Conservation (phyloP, 2,113 vertebrate genomes). For the Baryphthengus martii region DNA sequence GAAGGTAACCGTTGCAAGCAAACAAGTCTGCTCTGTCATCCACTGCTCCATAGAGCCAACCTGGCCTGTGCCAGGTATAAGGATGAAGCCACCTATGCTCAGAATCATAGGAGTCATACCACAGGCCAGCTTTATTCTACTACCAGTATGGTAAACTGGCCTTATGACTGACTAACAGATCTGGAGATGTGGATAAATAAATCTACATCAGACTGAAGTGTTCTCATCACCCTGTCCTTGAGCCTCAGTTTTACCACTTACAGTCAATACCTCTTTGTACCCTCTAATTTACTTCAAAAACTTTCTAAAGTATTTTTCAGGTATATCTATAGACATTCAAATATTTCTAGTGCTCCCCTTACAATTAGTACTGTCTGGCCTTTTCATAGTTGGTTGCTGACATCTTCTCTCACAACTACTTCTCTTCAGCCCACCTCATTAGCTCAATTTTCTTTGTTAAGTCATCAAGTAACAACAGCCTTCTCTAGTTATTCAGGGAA, state of each 20-base stretch:
- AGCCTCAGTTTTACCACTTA: neutral
- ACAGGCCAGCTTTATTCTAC: neutral
- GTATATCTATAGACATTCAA: neutral
- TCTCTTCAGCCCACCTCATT: neutral
- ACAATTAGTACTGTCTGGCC: neutral
- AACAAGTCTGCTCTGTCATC: neutral
- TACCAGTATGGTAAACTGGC: neutral
- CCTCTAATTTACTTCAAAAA: neutral
- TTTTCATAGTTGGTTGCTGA: neutral
- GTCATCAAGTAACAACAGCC: constrained; percentile 41
- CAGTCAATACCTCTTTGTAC: neutral
- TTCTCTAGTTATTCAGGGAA: constrained; percentile 34
- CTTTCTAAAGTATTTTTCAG: neutral
- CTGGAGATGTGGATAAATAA: neutral
- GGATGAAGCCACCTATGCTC: neutral
- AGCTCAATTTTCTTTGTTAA: constrained; percentile 8
- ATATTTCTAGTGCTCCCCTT: neutral
- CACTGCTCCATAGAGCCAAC: neutral
- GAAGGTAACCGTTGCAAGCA: neutral
- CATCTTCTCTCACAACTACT: neutral
- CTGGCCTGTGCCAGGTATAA: too few species aligned
- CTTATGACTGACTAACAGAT: neutral
- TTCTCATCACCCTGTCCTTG: neutral
- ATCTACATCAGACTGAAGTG: neutral
- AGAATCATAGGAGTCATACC: neutral